Percentiles rank a stretch among this genome's conserved stretches.
These are phyloP conservation scores for Actinia tenebrosa DNA, from an alignment of 64 coral and sea anemone genomes.

Conservation along the genomic window DNA sequence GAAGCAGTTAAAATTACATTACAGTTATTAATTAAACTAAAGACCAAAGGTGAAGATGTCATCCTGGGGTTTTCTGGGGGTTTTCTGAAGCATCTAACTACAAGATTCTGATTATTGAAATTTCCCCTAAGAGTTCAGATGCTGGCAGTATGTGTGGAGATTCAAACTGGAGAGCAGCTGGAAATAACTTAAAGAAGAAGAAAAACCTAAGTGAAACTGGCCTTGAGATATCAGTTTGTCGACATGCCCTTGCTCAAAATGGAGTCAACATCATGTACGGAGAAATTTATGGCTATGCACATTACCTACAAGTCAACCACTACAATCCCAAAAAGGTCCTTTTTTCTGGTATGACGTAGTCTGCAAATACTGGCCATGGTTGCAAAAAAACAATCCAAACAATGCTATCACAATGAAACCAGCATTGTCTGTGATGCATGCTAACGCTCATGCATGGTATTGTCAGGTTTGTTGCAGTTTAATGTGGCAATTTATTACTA, in stretches of 20 bases:
- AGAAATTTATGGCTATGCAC: slow-evolving; percentile 66
- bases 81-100: background rate
- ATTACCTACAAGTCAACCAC: slow-evolving; percentile 44
- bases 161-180: slow-evolving; percentile 44
- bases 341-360: slow-evolving; percentile 71
- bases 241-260: slow-evolving; percentile 47
- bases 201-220: slow-evolving; percentile 45
- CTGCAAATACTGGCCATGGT: slow-evolving; percentile 65
- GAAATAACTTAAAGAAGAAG: slow-evolving; percentile 38
- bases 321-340: slow-evolving; percentile 19
- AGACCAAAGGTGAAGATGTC: background rate
- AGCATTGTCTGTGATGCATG: slow-evolving; percentile 61
- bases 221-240: slow-evolving; percentile 45
- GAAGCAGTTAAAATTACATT: slow-evolving; percentile 26
- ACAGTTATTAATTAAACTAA: slow-evolving; percentile 27
- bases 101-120: background rate
- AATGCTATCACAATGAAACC: slow-evolving; percentile 43
- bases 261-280: slow-evolving; percentile 51
- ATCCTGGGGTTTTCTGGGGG: background rate
- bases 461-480: slow-evolving; percentile 48
- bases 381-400: slow-evolving; percentile 28
- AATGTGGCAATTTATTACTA: background rate
- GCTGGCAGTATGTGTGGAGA: slow-evolving; percentile 37
- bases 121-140: slow-evolving; percentile 23
- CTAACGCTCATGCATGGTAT: slow-evolving; percentile 57